These are phyloP conservation scores for Teleopsis dalmanni DNA, from an alignment of 1,140 invertebrate species.

Conservation along the genomic window DNA sequence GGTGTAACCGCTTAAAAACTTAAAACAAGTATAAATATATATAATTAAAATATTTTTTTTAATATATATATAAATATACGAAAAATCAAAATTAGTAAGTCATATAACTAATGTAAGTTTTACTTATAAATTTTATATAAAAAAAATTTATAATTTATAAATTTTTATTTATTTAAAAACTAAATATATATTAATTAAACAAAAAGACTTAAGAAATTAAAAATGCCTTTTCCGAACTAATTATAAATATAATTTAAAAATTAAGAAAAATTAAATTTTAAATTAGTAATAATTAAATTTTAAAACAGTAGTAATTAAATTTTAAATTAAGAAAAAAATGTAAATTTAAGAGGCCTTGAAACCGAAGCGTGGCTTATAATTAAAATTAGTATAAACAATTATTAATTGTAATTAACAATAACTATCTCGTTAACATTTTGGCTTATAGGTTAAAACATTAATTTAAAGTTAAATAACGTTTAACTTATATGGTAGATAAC, in stretches of 20 bases:
- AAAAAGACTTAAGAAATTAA: not conserved
- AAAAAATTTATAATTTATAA: not conserved
- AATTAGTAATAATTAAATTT: not conserved
- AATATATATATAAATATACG: constrained; percentile 2
- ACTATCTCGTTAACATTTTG: too few species aligned
- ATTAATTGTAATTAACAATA: not conserved
- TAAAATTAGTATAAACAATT: not conserved
- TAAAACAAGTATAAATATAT: constrained; percentile 9
- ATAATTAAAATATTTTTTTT: constrained; percentile 12
- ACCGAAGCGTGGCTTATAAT: constrained; percentile 17
- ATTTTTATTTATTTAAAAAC: not conserved
- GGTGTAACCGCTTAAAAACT: constrained; percentile 8
- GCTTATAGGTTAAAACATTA: too few species aligned
- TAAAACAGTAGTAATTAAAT: not conserved
- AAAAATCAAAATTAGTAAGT: not conserved
- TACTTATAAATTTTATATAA: constrained; percentile 3
- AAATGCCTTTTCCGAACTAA: too few species aligned
- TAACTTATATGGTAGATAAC: too few species aligned
- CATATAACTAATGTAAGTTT: not conserved
- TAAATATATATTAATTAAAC: not conserved
- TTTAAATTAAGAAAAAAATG: constrained; percentile 1
- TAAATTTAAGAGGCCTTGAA: constrained; percentile 14
- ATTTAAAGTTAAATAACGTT: too few species aligned
- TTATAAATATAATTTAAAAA: too few species aligned
- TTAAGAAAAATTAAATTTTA: too few species aligned